Base-by-base conservation (phyloP, 1,140 invertebrate species). In the Mycetomoellerius zeteki region DNA sequence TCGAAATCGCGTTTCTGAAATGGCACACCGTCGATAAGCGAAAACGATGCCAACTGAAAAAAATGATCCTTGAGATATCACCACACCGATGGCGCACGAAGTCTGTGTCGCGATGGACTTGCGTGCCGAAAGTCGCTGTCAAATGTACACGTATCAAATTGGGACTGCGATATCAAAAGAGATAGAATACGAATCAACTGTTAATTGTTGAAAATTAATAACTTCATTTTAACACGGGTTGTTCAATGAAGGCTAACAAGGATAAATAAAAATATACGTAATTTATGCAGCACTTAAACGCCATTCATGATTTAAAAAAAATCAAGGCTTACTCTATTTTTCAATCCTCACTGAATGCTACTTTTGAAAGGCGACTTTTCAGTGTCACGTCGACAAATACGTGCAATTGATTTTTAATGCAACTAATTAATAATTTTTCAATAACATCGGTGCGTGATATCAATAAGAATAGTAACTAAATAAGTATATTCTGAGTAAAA, bases 51-150 rank as follows among this genome's bases (percentile, higher is more conserved):
- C 33, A 27, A 0, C 7, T 30, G 6, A 69, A 81, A 58, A 58
- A 80, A 47, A 58, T 43, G 19, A 65, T 54, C 24, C 33, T 24
- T 37, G 47, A 85, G 43, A 77, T 64, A 54, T 43, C n/a, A 16
- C n/a, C 37, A n/a, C 12, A n/a, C 16, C 6, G 30, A 60, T 27
- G 47, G 21, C 14, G 1, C n/a, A 27, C 33, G 14, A 54, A 16
- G 19, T 24, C 21, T 27, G 10, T 50, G 37, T 14, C 0, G 10
- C 21, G 12, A 80, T 30, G 73, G 14, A 76, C 37, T 77, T 27
- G 21, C 37, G 33, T 16, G 33, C 21, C 62, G 33, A 82, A 80
- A 43, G 10, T 77, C 16, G 47, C 8, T 5, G 27, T 21, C 43
- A 65, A 52, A n/a, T 47, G 16, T 16, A 19, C 10, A 30, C 21